Percentiles rank a stretch among this genome's conserved stretches.
Conservation (phyloP, 2,888 invertebrate genomes). For the Dendrolimus pini region DNA sequence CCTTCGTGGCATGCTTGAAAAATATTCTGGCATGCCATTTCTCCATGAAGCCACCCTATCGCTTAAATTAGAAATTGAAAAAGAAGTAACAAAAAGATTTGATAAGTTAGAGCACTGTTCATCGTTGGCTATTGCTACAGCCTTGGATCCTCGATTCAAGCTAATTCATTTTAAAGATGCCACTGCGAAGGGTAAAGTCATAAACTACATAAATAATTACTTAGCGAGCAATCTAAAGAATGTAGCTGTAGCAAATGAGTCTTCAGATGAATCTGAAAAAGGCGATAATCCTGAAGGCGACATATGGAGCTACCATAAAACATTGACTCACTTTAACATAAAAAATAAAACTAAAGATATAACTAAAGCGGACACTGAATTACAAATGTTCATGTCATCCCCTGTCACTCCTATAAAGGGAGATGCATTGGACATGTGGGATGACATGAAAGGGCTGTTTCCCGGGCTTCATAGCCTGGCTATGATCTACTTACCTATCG, state of each 20-base stretch:
- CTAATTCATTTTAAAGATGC: slow-evolving; percentile 1
- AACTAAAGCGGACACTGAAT: slow-evolving; percentile 3
- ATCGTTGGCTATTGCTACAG: too few species aligned
- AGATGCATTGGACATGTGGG: slow-evolving; percentile 8
- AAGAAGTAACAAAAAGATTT: not conserved
- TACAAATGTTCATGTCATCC: slow-evolving; percentile 9
- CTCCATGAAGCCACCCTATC: not conserved
- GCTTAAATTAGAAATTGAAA: not conserved
- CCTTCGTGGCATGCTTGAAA: too few species aligned
- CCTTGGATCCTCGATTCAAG: not conserved
- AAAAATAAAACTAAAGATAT: too few species aligned
- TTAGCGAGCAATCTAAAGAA: not conserved
- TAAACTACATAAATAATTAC: slow-evolving; percentile 6
- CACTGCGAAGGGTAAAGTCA: slow-evolving; percentile 6
- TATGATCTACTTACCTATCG: slow-evolving; percentile 6
- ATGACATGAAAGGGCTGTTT: slow-evolving; percentile 7
- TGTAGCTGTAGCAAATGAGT: slow-evolving; percentile 3
- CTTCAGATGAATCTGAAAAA: slow-evolving; percentile 4
- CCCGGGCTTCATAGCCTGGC: slow-evolving; percentile 5
- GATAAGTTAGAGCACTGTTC: not conserved
- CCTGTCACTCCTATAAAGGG: slow-evolving; percentile 10
- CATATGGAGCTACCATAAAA: not conserved
- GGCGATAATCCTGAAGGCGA: slow-evolving; percentile 4
- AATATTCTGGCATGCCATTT: too few species aligned
- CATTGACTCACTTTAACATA: too few species aligned